Evolutionary conservation across 2,797 vertebrate genomes (phyloP), one percentile per base, ranked within the genome.

Genomic region (Pogoniulus pusillus): DNA sequence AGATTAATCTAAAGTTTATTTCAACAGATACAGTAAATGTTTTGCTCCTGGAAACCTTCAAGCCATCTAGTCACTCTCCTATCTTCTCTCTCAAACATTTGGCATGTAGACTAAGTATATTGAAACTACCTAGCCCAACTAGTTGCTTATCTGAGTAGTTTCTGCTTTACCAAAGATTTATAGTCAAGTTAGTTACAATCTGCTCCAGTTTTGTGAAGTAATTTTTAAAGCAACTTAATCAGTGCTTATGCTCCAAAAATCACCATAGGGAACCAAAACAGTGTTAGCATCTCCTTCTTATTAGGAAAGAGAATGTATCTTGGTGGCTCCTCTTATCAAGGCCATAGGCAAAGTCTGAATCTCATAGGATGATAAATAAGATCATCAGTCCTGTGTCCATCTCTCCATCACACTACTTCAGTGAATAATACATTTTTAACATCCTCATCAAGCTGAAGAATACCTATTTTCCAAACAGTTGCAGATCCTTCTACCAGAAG

Each of bases 1-100:
- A 65, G 75, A 81, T 24, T 79, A 68, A 69, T 76, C 45, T 76
- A 82, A 92, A 63, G 76, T 90, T 55, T 75, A 62, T 88, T 77
- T 82, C n/a, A 58, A 30, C 60, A 76, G 64, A 53, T 35, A 62
- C 26, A 63, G 20, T 29, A 51, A 70, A 29, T 39, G 39, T 45
- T 51, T 54, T 51, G 65, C 70, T 79, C 75, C 71, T 83, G 47
- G 64, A 71, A 91, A 76, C 13, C 62, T 87, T 54, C 35, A 64
- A 53, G 41, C 64, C 1, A 1, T 66, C 34, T 73, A 62, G 64
- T 70, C 71, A 13, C 18, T 70, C 54, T 43, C 39, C 51, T 24
- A n/a, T 53, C 80, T 89, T 65, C 65, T 62, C 39, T 77, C 29
- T 83, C 41, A 32, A 54, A 72, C 29, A 32, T 43, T 70, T 43